A percentile compares a stretch with the other conserved stretches of the same genome.
phyloP scores from a whole-genome alignment of 2,888 invertebrate genomes.

The Stegana nigrithorax region DNA sequence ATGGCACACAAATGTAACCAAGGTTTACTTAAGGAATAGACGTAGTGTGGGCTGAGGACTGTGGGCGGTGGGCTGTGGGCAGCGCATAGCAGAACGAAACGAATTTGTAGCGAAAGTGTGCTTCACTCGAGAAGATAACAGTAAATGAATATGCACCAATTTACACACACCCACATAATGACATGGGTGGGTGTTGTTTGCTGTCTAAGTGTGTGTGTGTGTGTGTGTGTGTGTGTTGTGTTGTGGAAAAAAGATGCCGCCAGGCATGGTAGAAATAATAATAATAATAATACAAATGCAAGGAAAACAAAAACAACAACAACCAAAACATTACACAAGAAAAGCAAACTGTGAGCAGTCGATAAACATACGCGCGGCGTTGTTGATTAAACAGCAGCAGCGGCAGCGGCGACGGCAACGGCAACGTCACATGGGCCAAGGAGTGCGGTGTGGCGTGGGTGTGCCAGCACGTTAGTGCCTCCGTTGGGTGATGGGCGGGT shows the following conservation, averaged over 20 bases:
- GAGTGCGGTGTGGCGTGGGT: constrained; percentile 16
- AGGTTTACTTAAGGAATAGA: constrained; percentile 12
- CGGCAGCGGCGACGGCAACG: constrained; percentile 21
- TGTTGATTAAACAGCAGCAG: constrained; percentile 19
- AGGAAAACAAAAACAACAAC: constrained; percentile 17
- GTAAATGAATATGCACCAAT: constrained; percentile 62
- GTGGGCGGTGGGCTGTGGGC: constrained; percentile 30
- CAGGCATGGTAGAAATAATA: constrained; percentile 48
- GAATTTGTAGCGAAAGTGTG: constrained; percentile 44
- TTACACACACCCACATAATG: constrained; percentile 59
- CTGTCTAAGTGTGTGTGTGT: not conserved
- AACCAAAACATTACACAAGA: constrained; percentile 34
- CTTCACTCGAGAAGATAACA: constrained; percentile 53
- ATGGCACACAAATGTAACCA: constrained; percentile 11
- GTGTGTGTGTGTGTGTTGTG: not conserved
- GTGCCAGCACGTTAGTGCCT: constrained; percentile 11
- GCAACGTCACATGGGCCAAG: too few relatives aligned
- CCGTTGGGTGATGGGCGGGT: constrained; percentile 19
- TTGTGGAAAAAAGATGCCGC: constrained; percentile 26
- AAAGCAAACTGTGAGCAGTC: constrained; percentile 53
- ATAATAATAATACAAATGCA: constrained; percentile 30
- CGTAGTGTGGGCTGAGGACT: too few relatives aligned
- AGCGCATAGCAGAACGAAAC: too few relatives aligned
- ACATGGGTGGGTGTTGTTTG: constrained; percentile 16
- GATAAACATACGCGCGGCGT: constrained; percentile 47